Conservation (phyloP, 2,113 vertebrate species). For the Hippocampus abdominalis region DNA sequence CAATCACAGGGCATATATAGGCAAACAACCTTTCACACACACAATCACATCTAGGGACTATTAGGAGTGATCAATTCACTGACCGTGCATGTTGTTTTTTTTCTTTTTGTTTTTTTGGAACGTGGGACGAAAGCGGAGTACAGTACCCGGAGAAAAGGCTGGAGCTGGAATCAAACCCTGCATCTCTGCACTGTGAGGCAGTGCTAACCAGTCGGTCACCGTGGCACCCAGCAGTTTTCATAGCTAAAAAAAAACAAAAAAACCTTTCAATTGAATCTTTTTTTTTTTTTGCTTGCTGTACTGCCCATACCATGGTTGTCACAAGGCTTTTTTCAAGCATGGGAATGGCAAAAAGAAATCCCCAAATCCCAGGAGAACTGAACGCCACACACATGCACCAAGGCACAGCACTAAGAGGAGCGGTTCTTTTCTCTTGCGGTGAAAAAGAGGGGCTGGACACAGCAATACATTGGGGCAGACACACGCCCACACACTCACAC, state of each 20-base stretch:
- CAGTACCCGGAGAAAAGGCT: too few relatives aligned
- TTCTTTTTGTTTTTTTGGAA: too few relatives aligned
- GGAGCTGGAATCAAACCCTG: too few relatives aligned
- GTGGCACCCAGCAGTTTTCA: not conserved
- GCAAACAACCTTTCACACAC: too few relatives aligned
- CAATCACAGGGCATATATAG: too few relatives aligned
- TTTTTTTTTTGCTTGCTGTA: not conserved
- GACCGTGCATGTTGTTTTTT: too few relatives aligned
- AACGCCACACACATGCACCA: constrained; percentile 36
- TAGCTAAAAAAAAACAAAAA: not conserved
- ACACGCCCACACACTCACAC: constrained; percentile 29
- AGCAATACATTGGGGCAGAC: constrained; percentile 64
- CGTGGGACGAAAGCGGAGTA: too few relatives aligned
- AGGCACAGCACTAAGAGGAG: constrained; percentile 56
- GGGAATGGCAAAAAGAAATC: constrained; percentile 29
- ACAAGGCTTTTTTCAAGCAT: constrained; percentile 5
- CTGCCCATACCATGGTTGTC: constrained; percentile 1
- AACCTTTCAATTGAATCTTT: not conserved
- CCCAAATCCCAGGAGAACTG: constrained; percentile 47
- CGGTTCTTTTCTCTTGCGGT: constrained; percentile 63
- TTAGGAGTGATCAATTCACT: too few relatives aligned
- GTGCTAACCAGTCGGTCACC: too few relatives aligned
- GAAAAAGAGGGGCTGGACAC: constrained; percentile 67
- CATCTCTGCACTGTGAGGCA: too few relatives aligned
- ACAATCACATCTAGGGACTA: too few relatives aligned